Conservation (phyloP, 2,888 invertebrate genomes). For the Osmoderma eremita region DNA sequence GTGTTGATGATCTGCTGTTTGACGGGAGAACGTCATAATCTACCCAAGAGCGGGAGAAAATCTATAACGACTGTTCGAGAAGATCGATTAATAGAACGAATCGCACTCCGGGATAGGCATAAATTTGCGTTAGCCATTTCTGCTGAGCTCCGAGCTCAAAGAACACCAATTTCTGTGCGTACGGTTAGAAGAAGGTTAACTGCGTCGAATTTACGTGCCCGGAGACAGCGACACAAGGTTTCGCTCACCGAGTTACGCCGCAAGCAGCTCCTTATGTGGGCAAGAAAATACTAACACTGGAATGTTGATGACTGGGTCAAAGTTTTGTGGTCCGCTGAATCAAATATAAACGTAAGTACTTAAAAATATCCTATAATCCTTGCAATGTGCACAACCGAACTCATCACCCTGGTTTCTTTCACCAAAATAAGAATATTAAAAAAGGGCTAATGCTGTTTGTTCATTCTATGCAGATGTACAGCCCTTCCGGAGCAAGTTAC, state of each 20-base stretch:
- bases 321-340: not conserved
- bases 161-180: not conserved
- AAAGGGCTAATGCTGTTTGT: too few relatives aligned
- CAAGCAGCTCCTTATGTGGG: not conserved
- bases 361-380: not conserved
- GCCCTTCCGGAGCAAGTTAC: not conserved
- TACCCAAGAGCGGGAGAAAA: not conserved
- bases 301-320: not conserved
- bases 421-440: not conserved
- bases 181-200: not conserved
- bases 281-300: not conserved
- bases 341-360: too few relatives aligned
- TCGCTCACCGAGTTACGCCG: not conserved
- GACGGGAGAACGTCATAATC: too few relatives aligned
- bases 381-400: not conserved
- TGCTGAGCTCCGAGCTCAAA: not conserved
- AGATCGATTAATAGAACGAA: not conserved
- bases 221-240: not conserved
- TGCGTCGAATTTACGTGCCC: slow-evolving; percentile 1
- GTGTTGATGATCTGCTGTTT: too few relatives aligned
- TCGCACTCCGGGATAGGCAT: not conserved
- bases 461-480: too few relatives aligned
- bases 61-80: not conserved
- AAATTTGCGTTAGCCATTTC: not conserved
- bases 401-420: not conserved